These are phyloP conservation scores for Bos javanicus DNA, from an alignment of 2,113 vertebrate species.

Conservation along the genomic window DNA sequence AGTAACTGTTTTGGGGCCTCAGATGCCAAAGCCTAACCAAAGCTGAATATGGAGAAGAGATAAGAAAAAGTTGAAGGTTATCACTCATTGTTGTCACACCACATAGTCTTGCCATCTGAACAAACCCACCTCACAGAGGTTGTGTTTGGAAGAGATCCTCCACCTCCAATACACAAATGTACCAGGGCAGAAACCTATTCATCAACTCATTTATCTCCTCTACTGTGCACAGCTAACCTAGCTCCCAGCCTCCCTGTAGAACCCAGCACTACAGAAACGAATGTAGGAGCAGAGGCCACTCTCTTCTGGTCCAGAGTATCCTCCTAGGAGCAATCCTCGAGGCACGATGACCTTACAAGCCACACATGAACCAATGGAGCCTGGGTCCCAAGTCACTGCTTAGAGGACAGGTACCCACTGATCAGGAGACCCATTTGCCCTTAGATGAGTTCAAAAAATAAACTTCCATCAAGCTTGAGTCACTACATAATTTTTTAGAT, in stretches of 20 bases:
- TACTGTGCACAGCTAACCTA: not conserved
- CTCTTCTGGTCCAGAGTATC: not conserved
- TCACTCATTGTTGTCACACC: not conserved
- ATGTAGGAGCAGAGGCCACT: not conserved
- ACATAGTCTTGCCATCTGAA: not conserved
- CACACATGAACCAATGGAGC: not conserved
- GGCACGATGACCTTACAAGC: not conserved
- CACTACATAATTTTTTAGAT: not conserved
- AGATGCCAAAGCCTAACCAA: not conserved
- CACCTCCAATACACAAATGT: not conserved
- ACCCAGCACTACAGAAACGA: not conserved
- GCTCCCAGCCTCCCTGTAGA: not conserved
- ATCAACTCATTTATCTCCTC: not conserved
- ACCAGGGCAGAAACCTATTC: not conserved
- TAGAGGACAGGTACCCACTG: not conserved
- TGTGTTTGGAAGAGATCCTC: not conserved
- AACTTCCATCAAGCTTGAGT: not conserved
- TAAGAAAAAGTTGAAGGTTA: not conserved
- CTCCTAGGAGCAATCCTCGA: not conserved
- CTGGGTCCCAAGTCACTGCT: not conserved
- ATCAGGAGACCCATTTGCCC: not conserved
- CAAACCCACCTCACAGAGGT: not conserved
- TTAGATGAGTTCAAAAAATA: not conserved
- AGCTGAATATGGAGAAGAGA: not conserved
- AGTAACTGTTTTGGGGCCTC: not conserved